A percentile compares a stretch with the other conserved stretches of the same genome.
These are phyloP conservation scores for Trypoxylon attenuatum DNA, from an alignment of 2,888 invertebrate genomes.

Conservation along the genomic window DNA sequence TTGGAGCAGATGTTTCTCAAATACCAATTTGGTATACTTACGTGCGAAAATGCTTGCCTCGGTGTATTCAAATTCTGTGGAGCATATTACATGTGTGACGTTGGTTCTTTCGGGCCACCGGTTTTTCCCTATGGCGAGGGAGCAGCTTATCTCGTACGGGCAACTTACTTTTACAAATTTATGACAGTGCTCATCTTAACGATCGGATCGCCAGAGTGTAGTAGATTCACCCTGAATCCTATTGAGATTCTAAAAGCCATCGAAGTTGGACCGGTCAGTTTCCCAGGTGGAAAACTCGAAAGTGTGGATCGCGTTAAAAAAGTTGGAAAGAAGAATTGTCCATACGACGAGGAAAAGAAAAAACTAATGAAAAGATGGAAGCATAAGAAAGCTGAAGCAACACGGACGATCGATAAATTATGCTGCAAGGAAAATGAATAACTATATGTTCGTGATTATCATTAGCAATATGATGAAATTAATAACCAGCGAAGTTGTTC, in stretches of 20 bases:
- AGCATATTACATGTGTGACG: conserved; percentile 66
- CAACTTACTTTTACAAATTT: conserved; percentile 61
- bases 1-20: conserved; percentile 59
- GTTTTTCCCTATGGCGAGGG: conserved; percentile 63
- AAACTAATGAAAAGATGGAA: conserved; percentile 43
- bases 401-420: conserved; percentile 35
- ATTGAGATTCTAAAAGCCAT: conserved; percentile 60
- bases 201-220: conserved; percentile 63
- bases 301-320: conserved; percentile 13
- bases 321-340: conserved; percentile 29
- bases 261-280: conserved; percentile 36
- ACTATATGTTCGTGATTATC: not conserved
- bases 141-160: conserved; percentile 58
- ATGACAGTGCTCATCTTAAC: conserved; percentile 56
- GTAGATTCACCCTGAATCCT: conserved; percentile 59
- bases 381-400: conserved; percentile 31
- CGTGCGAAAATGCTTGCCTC: conserved; percentile 61
- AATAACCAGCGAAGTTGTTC: not conserved
- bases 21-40: conserved; percentile 59
- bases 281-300: conserved; percentile 11
- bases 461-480: not conserved
- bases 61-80: conserved; percentile 65
- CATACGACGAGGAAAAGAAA: conserved; percentile 46
- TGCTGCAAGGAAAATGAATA: conserved; percentile 40
- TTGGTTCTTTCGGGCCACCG: conserved; percentile 62